These are phyloP conservation scores for Electrophaes corylata DNA, from an alignment of 2,888 invertebrate species.

Conservation along the genomic window DNA sequence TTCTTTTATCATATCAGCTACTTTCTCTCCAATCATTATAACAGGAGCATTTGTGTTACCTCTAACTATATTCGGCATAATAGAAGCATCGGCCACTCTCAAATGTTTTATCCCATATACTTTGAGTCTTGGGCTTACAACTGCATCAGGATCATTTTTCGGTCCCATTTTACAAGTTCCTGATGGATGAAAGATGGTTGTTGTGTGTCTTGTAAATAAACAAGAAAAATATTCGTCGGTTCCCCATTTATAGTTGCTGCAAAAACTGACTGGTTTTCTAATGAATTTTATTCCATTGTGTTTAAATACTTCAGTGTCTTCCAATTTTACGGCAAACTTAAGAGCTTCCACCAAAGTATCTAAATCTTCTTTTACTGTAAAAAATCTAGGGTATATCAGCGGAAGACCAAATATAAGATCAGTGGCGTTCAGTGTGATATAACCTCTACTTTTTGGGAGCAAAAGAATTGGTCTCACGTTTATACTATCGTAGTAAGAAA, in stretches of 20 bases:
- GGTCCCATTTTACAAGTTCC: slow-evolving; percentile 76
- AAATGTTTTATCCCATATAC: slow-evolving; percentile 72
- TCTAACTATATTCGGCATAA: slow-evolving; percentile 91
- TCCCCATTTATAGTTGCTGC: slow-evolving; percentile 81
- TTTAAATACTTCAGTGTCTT: slow-evolving; percentile 82
- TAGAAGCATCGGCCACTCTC: slow-evolving; percentile 90
- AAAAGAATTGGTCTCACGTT: slow-evolving; percentile 86
- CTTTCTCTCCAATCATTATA: slow-evolving; percentile 92
- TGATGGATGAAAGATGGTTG: slow-evolving; percentile 77
- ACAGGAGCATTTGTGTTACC: slow-evolving; percentile 93
- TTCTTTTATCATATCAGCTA: slow-evolving; percentile 66
- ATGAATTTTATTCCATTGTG: slow-evolving; percentile 82
- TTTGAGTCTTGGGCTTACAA: slow-evolving; percentile 62
- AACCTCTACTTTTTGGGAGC: slow-evolving; percentile 85
- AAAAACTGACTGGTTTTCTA: slow-evolving; percentile 82
- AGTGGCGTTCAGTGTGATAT: slow-evolving; percentile 84
- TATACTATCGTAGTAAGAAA: slow-evolving; percentile 85
- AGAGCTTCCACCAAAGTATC: slow-evolving; percentile 85
- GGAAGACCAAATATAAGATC: slow-evolving; percentile 89
- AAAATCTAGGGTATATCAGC: slow-evolving; percentile 88
- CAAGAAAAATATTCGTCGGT: slow-evolving; percentile 87
- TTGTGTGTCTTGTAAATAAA: slow-evolving; percentile 84
- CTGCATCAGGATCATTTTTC: slow-evolving; percentile 62
- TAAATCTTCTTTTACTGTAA: slow-evolving; percentile 85
- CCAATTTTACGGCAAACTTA: slow-evolving; percentile 81